Evolutionary conservation across 2,797 vertebrate genomes (phyloP), one percentile per base, ranked within the genome.

Genomic region (Astyanax mexicanus): DNA sequence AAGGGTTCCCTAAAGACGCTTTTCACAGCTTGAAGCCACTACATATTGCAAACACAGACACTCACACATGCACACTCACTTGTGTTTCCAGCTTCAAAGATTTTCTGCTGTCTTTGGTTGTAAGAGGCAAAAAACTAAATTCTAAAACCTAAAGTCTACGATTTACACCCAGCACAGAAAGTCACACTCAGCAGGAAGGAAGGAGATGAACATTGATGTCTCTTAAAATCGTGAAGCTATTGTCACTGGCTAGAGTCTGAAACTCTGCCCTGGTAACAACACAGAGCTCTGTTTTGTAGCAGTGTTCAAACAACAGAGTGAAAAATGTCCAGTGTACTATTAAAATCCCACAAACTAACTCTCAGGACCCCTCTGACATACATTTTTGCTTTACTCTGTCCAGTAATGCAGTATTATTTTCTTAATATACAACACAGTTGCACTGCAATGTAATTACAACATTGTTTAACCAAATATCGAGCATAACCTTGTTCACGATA

Each of bases 71-170:
- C 58, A 73, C 25, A 45, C 17, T 23, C 62, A 54, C 29, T 38
- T 58, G 44, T 23, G 55, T 58, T 80, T 77, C 38, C 55, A 69
- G 67, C 61, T 72, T 51, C 27, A 67, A 65, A 49, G 51, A 29
- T 51, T 40, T 68, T 21, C 38, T 57, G 60, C 44, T 64, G 58
- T 70, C 74, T 80, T 80, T 82, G 74, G 77, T 73, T 72, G 64
- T 64, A 25, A 47, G 12, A 37, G 27, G 21, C 37, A 13, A 77
- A 57, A 71, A 67, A 54, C 21, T 27, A 9, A 35, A 29, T 42
- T 37, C 57, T 37, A 27, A 54, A 72, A 62, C 13, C 13, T 17
- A 29, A 62, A 64, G 25, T 72, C 47, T 23, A 52, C 35, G 40
- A 66, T 51, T 35, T 42, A 66, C 70, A 61, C 52, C 45, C 51